Percentiles rank a stretch among this genome's conserved stretches.
Conservation (phyloP, 1,140 invertebrate genomes). For the Caerostris darwini region DNA sequence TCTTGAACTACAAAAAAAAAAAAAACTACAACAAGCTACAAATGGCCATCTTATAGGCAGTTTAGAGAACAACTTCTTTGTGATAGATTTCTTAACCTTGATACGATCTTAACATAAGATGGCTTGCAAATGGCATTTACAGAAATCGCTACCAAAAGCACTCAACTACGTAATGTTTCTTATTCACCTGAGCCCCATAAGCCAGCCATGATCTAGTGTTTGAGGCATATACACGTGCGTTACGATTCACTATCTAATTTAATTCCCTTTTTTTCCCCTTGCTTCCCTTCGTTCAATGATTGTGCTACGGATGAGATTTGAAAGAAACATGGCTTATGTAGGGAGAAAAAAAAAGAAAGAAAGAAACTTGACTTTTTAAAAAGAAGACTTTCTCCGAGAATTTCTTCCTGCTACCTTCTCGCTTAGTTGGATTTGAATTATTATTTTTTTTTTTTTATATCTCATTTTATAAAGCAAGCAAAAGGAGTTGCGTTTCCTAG, state of each 20-base stretch:
- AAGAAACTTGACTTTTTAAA: constrained; percentile 4
- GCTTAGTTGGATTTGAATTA: constrained; percentile 28
- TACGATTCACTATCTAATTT: not conserved
- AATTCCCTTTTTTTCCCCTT: not conserved
- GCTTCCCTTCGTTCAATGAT: not conserved
- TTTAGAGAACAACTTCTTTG: not conserved
- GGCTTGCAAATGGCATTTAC: not conserved
- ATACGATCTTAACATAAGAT: not conserved
- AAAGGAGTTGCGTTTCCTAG: not conserved
- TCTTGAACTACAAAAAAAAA: too few relatives aligned
- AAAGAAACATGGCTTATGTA: not conserved
- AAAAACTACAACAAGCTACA: too few relatives aligned
- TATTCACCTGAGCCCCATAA: not conserved
- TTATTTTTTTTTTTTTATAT: constrained; percentile 13
- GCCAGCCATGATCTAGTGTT: not conserved
- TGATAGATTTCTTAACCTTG: not conserved
- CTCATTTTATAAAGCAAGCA: not conserved
- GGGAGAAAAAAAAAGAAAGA: too few relatives aligned
- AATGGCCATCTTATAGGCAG: not conserved
- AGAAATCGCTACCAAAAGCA: not conserved
- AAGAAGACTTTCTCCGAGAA: not conserved
- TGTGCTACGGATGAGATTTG: not conserved
- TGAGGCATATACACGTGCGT: not conserved
- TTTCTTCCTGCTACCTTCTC: not conserved
- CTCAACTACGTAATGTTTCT: not conserved